A percentile compares a stretch with the other conserved stretches of the same genome.
Conservation (phyloP, 1,140 invertebrate genomes). For the Zaprionus nigranus region DNA sequence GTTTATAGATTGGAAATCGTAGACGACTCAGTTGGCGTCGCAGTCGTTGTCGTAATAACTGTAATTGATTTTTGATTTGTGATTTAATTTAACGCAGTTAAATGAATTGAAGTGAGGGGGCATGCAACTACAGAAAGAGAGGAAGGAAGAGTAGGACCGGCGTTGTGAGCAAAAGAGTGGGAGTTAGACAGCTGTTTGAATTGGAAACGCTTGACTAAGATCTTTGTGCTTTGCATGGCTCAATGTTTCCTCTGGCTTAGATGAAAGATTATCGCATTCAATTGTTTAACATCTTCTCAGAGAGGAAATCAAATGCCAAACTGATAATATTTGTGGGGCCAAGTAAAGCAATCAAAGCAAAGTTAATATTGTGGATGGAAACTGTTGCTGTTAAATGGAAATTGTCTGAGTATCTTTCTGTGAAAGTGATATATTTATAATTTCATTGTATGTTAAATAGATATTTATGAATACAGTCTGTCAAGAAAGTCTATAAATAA, state of each 20-base stretch:
- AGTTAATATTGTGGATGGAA: background rate
- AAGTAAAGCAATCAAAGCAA: background rate
- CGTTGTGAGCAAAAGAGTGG: background rate
- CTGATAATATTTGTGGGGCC: background rate
- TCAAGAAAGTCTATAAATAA: no score
- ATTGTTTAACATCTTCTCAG: constrained; percentile 11
- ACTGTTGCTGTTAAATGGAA: no score
- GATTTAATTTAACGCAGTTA: constrained; percentile 84
- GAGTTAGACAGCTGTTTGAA: background rate
- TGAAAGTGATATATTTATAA: no score
- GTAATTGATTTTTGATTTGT: constrained; percentile 84
- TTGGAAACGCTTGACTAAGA: constrained; percentile 17
- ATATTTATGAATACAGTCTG: no score
- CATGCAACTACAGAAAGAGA: background rate
- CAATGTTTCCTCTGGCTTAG: background rate
- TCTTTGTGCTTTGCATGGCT: background rate
- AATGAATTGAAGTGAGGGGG: constrained; percentile 66
- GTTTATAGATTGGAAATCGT: constrained; percentile 81
- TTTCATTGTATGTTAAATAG: no score
- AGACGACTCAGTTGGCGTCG: constrained; percentile 64
- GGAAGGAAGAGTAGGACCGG: background rate
- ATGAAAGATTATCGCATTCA: constrained; percentile 10
- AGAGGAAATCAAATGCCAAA: background rate
- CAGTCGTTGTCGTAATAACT: constrained; percentile 79
- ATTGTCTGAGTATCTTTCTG: no score